phyloP scores from a whole-genome alignment of 2,888 invertebrate genomes.

The Metopia argyrocephala region DNA sequence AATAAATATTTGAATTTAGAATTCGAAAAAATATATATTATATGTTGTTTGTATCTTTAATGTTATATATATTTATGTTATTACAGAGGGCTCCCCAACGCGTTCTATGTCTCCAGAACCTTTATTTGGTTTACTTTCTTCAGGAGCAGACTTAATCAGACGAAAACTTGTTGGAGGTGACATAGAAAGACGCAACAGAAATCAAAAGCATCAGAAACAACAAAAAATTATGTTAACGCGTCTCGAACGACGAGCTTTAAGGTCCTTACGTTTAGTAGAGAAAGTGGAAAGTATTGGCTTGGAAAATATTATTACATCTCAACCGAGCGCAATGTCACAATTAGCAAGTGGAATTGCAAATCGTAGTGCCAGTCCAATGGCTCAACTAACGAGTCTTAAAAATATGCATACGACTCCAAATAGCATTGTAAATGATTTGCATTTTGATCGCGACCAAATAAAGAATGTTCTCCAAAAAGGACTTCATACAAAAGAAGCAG shows the following conservation, averaged over 20 bases:
- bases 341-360: conserved; percentile 80
- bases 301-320: conserved; percentile 83
- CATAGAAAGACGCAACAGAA: conserved; percentile 73
- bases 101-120: conserved; percentile 78
- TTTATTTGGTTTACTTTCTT: conserved; percentile 81
- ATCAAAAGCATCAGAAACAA: conserved; percentile 71
- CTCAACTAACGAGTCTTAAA: conserved; percentile 87
- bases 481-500: conserved; percentile 59
- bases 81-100: conserved; percentile 80
- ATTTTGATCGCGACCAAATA: conserved; percentile 79
- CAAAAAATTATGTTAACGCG: conserved; percentile 76
- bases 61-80: too few species aligned
- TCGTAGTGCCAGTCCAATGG: conserved; percentile 86
- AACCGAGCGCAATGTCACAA: conserved; percentile 82
- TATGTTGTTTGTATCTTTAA: too few species aligned
- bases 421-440: conserved; percentile 76
- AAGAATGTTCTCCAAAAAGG: conserved; percentile 75
- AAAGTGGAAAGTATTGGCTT: conserved; percentile 85
- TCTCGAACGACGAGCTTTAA: conserved; percentile 78
- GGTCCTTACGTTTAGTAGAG: conserved; percentile 82
- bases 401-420: conserved; percentile 78
- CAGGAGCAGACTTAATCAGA: conserved; percentile 83
- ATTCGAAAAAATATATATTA: too few species aligned
- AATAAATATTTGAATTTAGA: too few species aligned
- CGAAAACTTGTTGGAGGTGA: conserved; percentile 82